These are phyloP conservation scores for Pollachius pollachius DNA, from an alignment of 2,113 vertebrate species.

Conservation along the genomic window DNA sequence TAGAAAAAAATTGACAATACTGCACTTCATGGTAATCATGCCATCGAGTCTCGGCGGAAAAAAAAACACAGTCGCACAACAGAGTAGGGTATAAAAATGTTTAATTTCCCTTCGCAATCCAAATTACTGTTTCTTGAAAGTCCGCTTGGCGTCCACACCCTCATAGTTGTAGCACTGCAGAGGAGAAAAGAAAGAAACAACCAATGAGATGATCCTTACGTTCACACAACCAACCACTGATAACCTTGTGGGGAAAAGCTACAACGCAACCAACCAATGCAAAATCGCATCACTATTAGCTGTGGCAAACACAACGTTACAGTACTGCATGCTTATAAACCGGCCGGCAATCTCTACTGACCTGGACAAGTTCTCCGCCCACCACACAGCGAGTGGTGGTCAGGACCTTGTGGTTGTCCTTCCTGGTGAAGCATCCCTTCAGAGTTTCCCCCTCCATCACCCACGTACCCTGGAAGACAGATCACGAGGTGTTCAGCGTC, in stretches of 20 bases:
- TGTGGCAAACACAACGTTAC: neutral
- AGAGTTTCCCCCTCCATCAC: slow-evolving; percentile 74
- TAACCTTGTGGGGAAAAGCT: too few relatives aligned
- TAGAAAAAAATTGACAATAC: too few relatives aligned
- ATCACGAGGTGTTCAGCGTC: too few relatives aligned
- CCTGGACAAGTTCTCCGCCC: slow-evolving; percentile 83
- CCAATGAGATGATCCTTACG: too few relatives aligned
- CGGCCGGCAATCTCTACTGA: slow-evolving; percentile 51
- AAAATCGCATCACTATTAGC: neutral
- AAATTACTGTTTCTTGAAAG: slow-evolving; percentile 85
- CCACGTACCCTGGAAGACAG: slow-evolving; percentile 79
- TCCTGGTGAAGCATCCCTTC: slow-evolving; percentile 79
- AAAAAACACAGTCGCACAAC: too few relatives aligned
- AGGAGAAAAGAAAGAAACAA: neutral
- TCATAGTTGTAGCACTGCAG: slow-evolving; percentile 83
- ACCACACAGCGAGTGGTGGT: slow-evolving; percentile 70
- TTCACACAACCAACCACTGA: too few relatives aligned
- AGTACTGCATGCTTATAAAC: too few relatives aligned
- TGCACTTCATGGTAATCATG: too few relatives aligned
- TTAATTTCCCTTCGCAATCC: slow-evolving; percentile 9
- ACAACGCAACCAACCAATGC: neutral
- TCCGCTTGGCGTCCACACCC: slow-evolving; percentile 85
- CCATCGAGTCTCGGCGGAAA: too few relatives aligned
- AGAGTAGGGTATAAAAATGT: slow-evolving; percentile 5
- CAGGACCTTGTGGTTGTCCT: slow-evolving; percentile 84